Evolutionary conservation across 2,113 vertebrate genomes (phyloP), one percentile per base, ranked within the genome.

Genomic region (Propithecus coquereli): DNA sequence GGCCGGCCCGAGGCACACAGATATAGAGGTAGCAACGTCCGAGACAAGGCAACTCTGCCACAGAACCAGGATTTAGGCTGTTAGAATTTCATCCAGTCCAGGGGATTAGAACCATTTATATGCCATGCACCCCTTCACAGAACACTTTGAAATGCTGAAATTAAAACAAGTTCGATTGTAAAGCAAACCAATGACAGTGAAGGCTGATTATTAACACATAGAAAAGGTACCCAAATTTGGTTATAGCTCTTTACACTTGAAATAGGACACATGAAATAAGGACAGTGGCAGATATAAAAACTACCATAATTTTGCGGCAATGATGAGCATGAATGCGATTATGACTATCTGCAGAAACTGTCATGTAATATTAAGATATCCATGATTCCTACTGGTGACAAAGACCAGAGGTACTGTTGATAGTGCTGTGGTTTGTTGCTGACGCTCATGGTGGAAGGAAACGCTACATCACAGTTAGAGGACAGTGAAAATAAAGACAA

Each of bases 11-110:
- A 52, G 34, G 22, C 17, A 27, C 43, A 22, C 50, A 23, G 54
- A 30, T 6, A 43, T 4, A 17, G 32, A 70, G 0, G 1, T 2
- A 25, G 32, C 8, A 32, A 23, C 20, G 43, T 1, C 13, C 5
- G 2, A 76, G 27, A 68, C 59, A 0, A 6, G 30, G 30, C 23
- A 40, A 3, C 0, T 2, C 18, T n/a, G 59, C n/a, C 34, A 18
- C 18, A 8, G 52, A 65, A 43, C 45, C 30, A 9, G 73, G 32
- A 27, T 3, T 20, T 52, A 83, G 87, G 50, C 16, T 17, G n/a
- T 10, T 20, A 47, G 70, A 17, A 40, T 57, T 57, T 34, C 37
- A 57, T 11, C 37, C 63, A 9, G 37, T 32, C 11, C 1, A 14
- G 5, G 17, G 34, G 25, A 8, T 71, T 18, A 45, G 18, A 23